phyloP scores from a whole-genome alignment of 1,140 invertebrate species.

The Drosophila yakuba region DNA sequence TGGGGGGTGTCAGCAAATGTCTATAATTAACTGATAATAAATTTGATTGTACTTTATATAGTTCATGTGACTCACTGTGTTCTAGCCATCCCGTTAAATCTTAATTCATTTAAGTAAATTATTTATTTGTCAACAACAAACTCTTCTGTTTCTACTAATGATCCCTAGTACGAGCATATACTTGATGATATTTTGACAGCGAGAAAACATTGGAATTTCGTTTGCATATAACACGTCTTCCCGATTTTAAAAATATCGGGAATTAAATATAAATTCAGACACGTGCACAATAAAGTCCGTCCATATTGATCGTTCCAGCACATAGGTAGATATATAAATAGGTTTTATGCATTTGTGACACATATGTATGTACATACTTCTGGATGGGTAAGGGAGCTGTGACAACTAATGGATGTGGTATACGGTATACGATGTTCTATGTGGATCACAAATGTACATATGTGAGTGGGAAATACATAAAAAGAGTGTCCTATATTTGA shows the following conservation, averaged over 20 bases:
- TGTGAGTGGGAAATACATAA: slow-evolving; percentile 30
- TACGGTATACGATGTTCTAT: slow-evolving; percentile 28
- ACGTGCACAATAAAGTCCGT: slow-evolving; percentile 40
- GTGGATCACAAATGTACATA: slow-evolving; percentile 2
- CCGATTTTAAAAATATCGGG: slow-evolving; percentile 39
- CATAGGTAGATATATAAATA: slow-evolving; percentile 42
- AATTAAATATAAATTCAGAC: slow-evolving; percentile 47
- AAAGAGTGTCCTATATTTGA: slow-evolving; percentile 76
- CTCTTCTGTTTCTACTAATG: slow-evolving; percentile 29
- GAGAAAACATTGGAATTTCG: slow-evolving; percentile 17
- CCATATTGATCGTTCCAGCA: slow-evolving; percentile 43
- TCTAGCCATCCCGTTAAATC: background rate
- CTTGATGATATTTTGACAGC: slow-evolving; percentile 26
- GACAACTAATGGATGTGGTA: background rate
- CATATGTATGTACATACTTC: slow-evolving; percentile 1
- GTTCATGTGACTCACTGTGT: slow-evolving; percentile 16
- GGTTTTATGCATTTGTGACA: slow-evolving; percentile 36
- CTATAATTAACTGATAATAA: slow-evolving; percentile 40
- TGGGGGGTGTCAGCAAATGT: slow-evolving; percentile 18
- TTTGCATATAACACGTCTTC: slow-evolving; percentile 26
- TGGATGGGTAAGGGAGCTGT: background rate
- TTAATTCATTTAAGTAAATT: slow-evolving; percentile 23
- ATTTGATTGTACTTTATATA: slow-evolving; percentile 20
- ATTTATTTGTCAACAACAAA: slow-evolving; percentile 21
- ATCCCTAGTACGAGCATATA: slow-evolving; percentile 12